Conservation (phyloP, 2,113 vertebrate species). For the Acrocephalus kingi region DNA sequence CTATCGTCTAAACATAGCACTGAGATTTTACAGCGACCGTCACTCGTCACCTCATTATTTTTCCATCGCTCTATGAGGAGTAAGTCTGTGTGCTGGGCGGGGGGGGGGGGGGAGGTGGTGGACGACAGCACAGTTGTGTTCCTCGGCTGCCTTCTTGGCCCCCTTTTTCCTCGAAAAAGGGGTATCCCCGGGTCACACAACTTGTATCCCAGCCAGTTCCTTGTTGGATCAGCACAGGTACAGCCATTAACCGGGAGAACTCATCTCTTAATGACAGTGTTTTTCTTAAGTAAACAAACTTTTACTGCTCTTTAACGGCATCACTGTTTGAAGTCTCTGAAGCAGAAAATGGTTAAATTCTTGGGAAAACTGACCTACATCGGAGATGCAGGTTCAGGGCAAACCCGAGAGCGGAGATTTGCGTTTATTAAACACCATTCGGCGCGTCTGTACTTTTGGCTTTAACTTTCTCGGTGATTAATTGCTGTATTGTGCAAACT, state of each 20-base stretch:
- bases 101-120: background rate
- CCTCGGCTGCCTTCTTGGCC: background rate
- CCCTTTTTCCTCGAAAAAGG: constrained; percentile 1
- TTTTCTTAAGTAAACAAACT: constrained; percentile 80
- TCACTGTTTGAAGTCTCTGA: constrained; percentile 77
- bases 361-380: constrained; percentile 76
- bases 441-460: constrained; percentile 32
- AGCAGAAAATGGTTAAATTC: constrained; percentile 81
- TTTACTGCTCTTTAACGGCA: constrained; percentile 77
- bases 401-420: constrained; percentile 18
- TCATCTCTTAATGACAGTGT: constrained; percentile 72
- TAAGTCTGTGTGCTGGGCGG: background rate
- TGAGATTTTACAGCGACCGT: constrained; percentile 34
- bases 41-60: constrained; percentile 65
- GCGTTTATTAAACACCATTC: constrained; percentile 62
- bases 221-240: constrained; percentile 56
- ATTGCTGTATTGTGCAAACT: constrained; percentile 61
- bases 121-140: background rate
- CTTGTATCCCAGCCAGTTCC: background rate
- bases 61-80: constrained; percentile 49
- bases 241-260: constrained; percentile 42
- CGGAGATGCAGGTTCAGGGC: constrained; percentile 65
- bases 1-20: constrained; percentile 43
- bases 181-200: background rate
- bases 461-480: constrained; percentile 64